Percentiles rank a stretch among this genome's conserved stretches.
Evolutionary conservation across 23 tunicate species (phyloP).

Genomic region (Ciona savignyi): DNA sequence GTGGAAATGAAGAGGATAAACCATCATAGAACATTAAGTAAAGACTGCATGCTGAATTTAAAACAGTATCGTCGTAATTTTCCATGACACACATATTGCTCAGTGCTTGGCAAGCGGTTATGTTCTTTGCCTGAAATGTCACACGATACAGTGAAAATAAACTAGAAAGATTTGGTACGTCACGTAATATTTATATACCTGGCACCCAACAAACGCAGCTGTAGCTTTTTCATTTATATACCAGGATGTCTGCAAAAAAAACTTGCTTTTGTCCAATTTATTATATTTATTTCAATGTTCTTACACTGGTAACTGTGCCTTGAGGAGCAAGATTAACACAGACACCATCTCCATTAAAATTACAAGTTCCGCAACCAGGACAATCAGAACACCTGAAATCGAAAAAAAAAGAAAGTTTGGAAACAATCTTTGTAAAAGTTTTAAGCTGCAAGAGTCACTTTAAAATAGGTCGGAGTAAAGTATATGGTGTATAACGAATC

Average conservation of each 20-base stretch:
- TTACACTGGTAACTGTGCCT: neutral
- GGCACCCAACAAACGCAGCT: conserved; percentile 15
- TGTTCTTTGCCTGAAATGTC: conserved; percentile 25
- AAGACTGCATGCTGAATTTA: conserved; percentile 9
- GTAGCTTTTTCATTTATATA: neutral
- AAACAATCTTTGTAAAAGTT: too few relatives aligned
- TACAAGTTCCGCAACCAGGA: neutral
- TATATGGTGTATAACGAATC: too few relatives aligned
- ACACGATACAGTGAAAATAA: neutral
- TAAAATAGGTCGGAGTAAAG: too few relatives aligned
- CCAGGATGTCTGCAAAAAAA: neutral
- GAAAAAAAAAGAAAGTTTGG: neutral
- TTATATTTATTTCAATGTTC: neutral
- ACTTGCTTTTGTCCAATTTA: neutral
- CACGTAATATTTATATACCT: conserved; percentile 4
- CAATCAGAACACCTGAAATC: conserved; percentile 16
- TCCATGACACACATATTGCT: conserved; percentile 75
- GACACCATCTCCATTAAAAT: conserved; percentile 5
- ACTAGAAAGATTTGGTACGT: neutral
- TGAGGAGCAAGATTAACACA: neutral
- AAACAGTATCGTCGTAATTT: neutral
- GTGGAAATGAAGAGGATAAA: neutral
- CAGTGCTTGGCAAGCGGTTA: conserved; percentile 59
- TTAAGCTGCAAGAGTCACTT: too few relatives aligned
- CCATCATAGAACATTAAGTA: conserved; percentile 4